These are phyloP conservation scores for Parnassius mnemosyne DNA, from an alignment of 2,888 invertebrate genomes.

Conservation along the genomic window DNA sequence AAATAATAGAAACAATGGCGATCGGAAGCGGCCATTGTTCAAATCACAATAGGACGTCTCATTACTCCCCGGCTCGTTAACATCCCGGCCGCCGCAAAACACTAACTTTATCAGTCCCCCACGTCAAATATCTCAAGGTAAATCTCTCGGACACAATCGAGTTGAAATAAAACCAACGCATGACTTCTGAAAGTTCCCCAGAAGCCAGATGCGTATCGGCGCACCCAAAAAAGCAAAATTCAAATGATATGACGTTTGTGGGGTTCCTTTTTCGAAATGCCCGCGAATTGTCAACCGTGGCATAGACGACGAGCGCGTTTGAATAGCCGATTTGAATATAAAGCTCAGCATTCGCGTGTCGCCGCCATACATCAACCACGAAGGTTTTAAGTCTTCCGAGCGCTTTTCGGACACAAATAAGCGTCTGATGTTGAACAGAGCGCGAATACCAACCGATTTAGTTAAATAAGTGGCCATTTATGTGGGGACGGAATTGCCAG, in stretches of 20 bases:
- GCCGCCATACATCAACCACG: slow-evolving; percentile 72
- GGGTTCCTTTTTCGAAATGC: slow-evolving; percentile 73
- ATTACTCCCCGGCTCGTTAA: slow-evolving; percentile 78
- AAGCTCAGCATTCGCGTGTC: slow-evolving; percentile 75
- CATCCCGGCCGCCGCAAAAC: slow-evolving; percentile 67
- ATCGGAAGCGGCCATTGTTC: slow-evolving; percentile 69
- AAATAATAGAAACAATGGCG: slow-evolving; percentile 75
- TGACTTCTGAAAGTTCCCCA: slow-evolving; percentile 52
- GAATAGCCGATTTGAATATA: slow-evolving; percentile 78
- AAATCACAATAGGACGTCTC: slow-evolving; percentile 72
- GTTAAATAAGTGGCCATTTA: slow-evolving; percentile 33
- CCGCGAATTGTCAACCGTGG: slow-evolving; percentile 74
- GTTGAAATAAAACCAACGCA: slow-evolving; percentile 58
- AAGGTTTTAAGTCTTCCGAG: slow-evolving; percentile 75
- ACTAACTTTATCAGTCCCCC: slow-evolving; percentile 75
- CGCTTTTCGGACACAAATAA: slow-evolving; percentile 79
- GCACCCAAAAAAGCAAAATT: slow-evolving; percentile 53
- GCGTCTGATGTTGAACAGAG: slow-evolving; percentile 68
- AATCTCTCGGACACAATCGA: slow-evolving; percentile 72
- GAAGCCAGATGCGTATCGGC: slow-evolving; percentile 75
- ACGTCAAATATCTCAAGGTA: slow-evolving; percentile 75
- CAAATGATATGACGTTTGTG: slow-evolving; percentile 34
- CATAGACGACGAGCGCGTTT: slow-evolving; percentile 75
- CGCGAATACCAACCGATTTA: slow-evolving; percentile 56
- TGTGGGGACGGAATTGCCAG: slow-evolving; percentile 33